Evolutionary conservation across 64 coral and sea anemone genomes (phyloP), one percentile per base, ranked within the genome.

Genomic region (Stichodactyla helianthus): DNA sequence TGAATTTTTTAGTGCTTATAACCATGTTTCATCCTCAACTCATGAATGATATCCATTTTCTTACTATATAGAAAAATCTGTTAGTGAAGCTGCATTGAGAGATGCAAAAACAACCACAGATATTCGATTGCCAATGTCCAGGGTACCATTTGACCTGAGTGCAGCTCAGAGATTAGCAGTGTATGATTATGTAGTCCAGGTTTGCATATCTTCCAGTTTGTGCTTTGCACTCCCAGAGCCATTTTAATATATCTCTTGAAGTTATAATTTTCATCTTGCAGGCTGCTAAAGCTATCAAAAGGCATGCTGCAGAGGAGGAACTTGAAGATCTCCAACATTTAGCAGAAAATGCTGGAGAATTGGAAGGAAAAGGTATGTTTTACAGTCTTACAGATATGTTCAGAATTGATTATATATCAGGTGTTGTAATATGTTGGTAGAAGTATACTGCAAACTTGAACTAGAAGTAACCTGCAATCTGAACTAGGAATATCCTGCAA

Each of bases 131-230:
- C 35, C 78, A 51, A 81, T 81, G 78, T 53, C 78, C 19, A 54
- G 7, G 8, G 35, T 54, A 19, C 35, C 20, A 51, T 52, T 51
- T 81, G 78, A 81, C 20, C 52, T 81, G 31, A 12, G 2, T 53
- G 15, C 78, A 52, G 26, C 12, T 7, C 78, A 81, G 6, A 52
- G 78, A 54, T 19, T 52, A 17, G 78, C 52, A 51, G 20, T 81
- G 78, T 81, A 81, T 81, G 78, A 81, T 54, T 81, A 81, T 81
- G 78, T 81, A 8, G 52, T 81, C 53, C 78, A 81, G 78, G 78
- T 81, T 53, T 79, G 77, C 14, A 51, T 79, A 26, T 44, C 1
- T 22, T 71, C 35, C 35, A 44, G 35, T 44, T 44, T 44, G 35
- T 44, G 35, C 35, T 44, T 44, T 44, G 35, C 35, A 44, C 35